phyloP scores from a whole-genome alignment of 2,797 vertebrate species.

The Acestrorhynchus altus region DNA sequence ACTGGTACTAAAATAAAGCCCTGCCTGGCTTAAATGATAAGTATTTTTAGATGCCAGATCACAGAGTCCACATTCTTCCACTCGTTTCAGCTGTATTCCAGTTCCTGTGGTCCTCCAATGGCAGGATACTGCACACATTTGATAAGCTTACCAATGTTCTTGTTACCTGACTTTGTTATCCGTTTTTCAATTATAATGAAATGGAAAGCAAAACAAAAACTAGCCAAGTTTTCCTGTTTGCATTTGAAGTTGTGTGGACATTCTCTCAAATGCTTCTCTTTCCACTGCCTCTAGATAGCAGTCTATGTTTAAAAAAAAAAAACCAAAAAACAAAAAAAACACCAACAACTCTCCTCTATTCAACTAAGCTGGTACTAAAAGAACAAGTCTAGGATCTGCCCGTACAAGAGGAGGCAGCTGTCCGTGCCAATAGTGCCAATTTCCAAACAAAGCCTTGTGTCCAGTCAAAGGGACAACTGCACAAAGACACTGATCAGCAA shows the following conservation, averaged over 20 bases:
- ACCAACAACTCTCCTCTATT: constrained; percentile 53
- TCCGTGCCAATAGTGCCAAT: constrained; percentile 48
- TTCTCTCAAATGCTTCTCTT: constrained; percentile 23
- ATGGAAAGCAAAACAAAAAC: constrained; percentile 53
- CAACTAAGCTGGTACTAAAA: constrained; percentile 58
- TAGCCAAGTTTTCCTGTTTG: constrained; percentile 40
- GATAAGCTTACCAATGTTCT: constrained; percentile 67
- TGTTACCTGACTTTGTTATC: constrained; percentile 53
- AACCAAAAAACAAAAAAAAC: too few species aligned
- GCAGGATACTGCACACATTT: constrained; percentile 67
- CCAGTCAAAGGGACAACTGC: constrained; percentile 45
- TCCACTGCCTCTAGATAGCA: neutral
- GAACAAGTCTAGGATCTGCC: constrained; percentile 48
- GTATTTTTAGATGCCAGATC: constrained; percentile 76
- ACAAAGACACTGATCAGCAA: constrained; percentile 42
- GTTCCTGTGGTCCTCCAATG: constrained; percentile 70
- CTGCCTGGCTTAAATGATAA: constrained; percentile 58
- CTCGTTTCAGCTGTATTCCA: constrained; percentile 66
- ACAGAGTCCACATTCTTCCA: constrained; percentile 68
- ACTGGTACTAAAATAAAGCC: constrained; percentile 55
- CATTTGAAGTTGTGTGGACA: constrained; percentile 12
- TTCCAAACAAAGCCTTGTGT: constrained; percentile 56
- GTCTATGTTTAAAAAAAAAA: too few species aligned
- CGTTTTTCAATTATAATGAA: constrained; percentile 58
- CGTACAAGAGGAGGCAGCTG: constrained; percentile 55